phyloP scores from a whole-genome alignment of 2,113 vertebrate species.

The Numenius arquata region DNA sequence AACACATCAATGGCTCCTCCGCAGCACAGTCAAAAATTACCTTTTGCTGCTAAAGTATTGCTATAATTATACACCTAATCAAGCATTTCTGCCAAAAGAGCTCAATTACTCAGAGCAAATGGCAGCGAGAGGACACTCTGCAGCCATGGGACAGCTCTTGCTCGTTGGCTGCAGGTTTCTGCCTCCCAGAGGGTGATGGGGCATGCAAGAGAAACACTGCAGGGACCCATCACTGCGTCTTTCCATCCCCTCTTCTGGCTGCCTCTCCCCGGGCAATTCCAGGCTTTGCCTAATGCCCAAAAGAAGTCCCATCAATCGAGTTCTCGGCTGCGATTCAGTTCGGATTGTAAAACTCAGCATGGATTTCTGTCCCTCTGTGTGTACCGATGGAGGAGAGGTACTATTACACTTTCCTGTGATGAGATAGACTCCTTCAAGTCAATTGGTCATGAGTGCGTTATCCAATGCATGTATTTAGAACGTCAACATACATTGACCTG shows the following conservation, averaged over 20 bases:
- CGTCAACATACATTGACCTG: accelerated
- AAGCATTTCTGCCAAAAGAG: neutral
- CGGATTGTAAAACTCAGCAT: neutral
- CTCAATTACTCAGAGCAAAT: neutral
- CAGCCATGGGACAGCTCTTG: neutral
- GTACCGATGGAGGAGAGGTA: neutral
- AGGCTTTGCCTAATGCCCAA: neutral
- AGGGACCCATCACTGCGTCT: too few species aligned
- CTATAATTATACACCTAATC: neutral
- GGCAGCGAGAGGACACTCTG: neutral
- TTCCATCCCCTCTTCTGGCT: neutral
- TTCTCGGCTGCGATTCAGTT: neutral
- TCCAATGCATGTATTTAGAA: neutral
- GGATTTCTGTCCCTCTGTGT: neutral
- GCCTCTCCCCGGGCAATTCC: neutral
- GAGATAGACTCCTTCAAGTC: neutral
- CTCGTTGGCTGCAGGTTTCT: neutral
- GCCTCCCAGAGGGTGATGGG: neutral
- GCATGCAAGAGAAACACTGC: neutral
- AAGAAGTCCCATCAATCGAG: accelerated
- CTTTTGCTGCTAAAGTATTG: neutral
- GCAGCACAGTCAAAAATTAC: neutral
- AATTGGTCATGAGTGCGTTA: accelerated
- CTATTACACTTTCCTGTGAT: neutral
- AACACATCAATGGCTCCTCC: neutral